phyloP scores from a whole-genome alignment of 2,888 invertebrate species.

The Cecidostiba fungosa region DNA sequence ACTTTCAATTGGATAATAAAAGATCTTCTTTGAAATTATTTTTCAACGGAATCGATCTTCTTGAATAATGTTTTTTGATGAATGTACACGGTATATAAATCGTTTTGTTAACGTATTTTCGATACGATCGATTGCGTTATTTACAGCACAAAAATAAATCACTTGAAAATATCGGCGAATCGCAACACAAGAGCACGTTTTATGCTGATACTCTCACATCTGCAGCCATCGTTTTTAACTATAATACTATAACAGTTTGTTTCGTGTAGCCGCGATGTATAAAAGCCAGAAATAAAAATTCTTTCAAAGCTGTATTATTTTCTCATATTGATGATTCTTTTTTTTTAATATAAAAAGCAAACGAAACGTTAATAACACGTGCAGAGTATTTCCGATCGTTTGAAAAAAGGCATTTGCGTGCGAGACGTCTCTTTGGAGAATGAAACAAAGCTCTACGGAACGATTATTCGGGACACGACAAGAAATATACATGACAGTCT shows the following conservation, averaged over 20 bases:
- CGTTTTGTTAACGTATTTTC: neutral
- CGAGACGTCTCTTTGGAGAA: slow-evolving; percentile 57
- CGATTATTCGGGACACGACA: slow-evolving; percentile 54
- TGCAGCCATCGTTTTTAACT: slow-evolving; percentile 16
- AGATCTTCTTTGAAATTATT: neutral
- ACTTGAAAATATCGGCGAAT: neutral
- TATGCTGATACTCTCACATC: slow-evolving; percentile 13
- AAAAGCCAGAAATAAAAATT: slow-evolving; percentile 44
- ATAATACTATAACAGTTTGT: neutral
- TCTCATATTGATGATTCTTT: slow-evolving; percentile 16
- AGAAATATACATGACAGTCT: slow-evolving; percentile 50
- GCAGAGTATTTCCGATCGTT: slow-evolving; percentile 49
- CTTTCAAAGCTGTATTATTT: slow-evolving; percentile 35
- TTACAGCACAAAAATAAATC: neutral
- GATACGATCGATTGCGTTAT: neutral
- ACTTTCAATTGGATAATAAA: neutral
- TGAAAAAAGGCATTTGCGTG: slow-evolving; percentile 38
- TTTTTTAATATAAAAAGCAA: slow-evolving; percentile 45
- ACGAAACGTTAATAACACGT: slow-evolving; percentile 42
- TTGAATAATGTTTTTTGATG: too few species aligned
- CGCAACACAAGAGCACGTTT: slow-evolving; percentile 49
- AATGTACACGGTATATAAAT: neutral
- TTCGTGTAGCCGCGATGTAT: slow-evolving; percentile 33
- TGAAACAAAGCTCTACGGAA: slow-evolving; percentile 51
- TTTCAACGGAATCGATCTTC: neutral